Evolutionary conservation across 1,140 invertebrate genomes (phyloP), one percentile per base, ranked within the genome.

Genomic region (Marisa cornuarietis): DNA sequence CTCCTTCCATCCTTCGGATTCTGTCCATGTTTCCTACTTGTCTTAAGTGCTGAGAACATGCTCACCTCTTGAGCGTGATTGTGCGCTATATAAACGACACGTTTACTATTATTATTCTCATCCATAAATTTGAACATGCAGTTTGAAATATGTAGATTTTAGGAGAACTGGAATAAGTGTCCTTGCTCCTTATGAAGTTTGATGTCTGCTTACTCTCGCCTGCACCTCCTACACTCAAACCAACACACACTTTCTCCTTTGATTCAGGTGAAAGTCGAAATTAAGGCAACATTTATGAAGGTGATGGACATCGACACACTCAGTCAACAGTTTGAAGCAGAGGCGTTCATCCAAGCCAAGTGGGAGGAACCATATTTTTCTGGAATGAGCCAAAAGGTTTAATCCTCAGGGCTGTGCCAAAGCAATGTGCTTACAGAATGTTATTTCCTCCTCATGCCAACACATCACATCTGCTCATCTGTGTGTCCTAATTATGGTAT

Each of bases 251-350:
- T 49, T 54, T 16, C 0, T 73, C 51, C 42, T n/a, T 65, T 79
- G 63, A 62, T 78, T 58, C 76, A 87, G 86, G 84, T 87, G 18
- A 76, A 76, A 26, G 86, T 88, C 9, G 86, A 88, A 71, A 9
- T 88, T 24, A 85, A 85, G 72, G 65, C 79, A 26, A 85, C 84
- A 58, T 88, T 87, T 69, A 79, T 87, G 69, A 88, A 86, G 72
- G 85, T 88, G 16, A 82, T 76, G 62, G 85, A 87, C 79, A 85
- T 88, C 71, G 86, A 88, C 76, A 87, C 86, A 49, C 81, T 87
- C 18, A 80, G 79, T 62, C 87, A 88, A 65, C 79, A 84, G 69
- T 88, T 87, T 80, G 83, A 86, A 71, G 85, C 87, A 22, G 87
- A 88, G 72, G 75, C 86, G 16, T 85, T 86, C 76, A 76, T 88